These are phyloP conservation scores for Myotis davidii DNA, from an alignment of 2,113 vertebrate genomes.

Conservation along the genomic window DNA sequence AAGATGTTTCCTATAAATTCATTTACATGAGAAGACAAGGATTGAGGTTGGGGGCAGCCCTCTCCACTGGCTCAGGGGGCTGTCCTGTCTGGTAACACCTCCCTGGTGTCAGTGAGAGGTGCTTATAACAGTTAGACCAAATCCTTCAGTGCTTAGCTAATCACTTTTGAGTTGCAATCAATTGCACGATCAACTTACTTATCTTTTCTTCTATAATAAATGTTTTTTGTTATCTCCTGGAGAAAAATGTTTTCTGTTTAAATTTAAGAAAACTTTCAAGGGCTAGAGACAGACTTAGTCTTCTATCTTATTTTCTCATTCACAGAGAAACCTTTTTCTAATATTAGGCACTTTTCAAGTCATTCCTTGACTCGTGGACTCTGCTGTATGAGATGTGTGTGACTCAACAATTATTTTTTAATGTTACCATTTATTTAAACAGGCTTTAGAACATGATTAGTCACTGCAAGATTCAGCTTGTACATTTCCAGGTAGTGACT, in stretches of 20 bases:
- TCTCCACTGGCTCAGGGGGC: too few species aligned
- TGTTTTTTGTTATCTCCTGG: neutral
- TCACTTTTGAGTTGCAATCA: too few species aligned
- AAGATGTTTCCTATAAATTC: too few species aligned
- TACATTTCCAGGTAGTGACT: slow-evolving; percentile 46
- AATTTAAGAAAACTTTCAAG: slow-evolving; percentile 23
- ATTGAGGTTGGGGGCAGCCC: too few species aligned
- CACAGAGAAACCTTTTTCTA: slow-evolving; percentile 14
- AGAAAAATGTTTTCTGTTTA: neutral
- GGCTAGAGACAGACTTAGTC: neutral
- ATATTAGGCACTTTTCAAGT: slow-evolving; percentile 51
- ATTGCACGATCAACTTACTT: neutral
- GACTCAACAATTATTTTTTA: slow-evolving; percentile 68
- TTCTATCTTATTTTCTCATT: slow-evolving; percentile 15
- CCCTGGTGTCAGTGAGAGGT: too few species aligned
- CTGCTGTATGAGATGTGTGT: slow-evolving; percentile 21
- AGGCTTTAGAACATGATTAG: slow-evolving; percentile 27
- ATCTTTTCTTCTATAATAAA: neutral
- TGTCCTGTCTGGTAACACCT: too few species aligned
- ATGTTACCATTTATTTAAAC: slow-evolving; percentile 60
- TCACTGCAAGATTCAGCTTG: slow-evolving; percentile 43
- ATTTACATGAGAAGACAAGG: too few species aligned
- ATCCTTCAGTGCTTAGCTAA: neutral
- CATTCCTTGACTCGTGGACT: slow-evolving; percentile 50
- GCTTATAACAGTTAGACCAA: neutral